Percentiles rank a stretch among this genome's conserved stretches.
These are phyloP conservation scores for Tapirus indicus DNA, from an alignment of 2,797 vertebrate species.

Conservation along the genomic window DNA sequence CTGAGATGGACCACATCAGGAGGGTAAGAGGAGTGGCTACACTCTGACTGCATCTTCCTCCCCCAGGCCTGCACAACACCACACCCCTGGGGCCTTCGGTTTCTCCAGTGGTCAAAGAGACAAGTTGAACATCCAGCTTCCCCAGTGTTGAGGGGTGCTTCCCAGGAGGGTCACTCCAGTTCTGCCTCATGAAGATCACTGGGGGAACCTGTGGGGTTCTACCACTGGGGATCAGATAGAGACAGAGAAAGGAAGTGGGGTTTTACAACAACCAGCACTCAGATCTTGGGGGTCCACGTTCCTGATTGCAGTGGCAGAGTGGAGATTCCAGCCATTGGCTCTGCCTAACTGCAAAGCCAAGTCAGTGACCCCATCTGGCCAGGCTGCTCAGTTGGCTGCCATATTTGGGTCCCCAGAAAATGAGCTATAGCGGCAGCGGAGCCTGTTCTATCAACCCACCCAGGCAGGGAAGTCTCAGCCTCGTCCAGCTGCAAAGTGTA, in stretches of 20 bases:
- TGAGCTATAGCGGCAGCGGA: not conserved
- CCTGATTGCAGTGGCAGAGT: no score
- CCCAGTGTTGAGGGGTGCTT: not conserved
- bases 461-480: not conserved
- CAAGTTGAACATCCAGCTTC: not conserved
- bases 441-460: not conserved
- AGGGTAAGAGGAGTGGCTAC: not conserved
- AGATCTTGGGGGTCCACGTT: no score
- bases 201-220: not conserved
- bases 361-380: not conserved
- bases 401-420: not conserved
- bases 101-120: not conserved
- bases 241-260: accelerated
- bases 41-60: accelerated
- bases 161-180: not conserved
- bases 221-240: not conserved
- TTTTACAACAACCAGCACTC: not conserved
- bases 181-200: not conserved
- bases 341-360: no score
- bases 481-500: not conserved
- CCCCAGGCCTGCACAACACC: accelerated
- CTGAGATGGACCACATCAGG: not conserved
- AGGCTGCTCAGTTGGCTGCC: not conserved
- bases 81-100: accelerated
- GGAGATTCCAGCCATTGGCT: not conserved